phyloP scores from a whole-genome alignment of 2,797 vertebrate genomes.

The Lophius americanus region DNA sequence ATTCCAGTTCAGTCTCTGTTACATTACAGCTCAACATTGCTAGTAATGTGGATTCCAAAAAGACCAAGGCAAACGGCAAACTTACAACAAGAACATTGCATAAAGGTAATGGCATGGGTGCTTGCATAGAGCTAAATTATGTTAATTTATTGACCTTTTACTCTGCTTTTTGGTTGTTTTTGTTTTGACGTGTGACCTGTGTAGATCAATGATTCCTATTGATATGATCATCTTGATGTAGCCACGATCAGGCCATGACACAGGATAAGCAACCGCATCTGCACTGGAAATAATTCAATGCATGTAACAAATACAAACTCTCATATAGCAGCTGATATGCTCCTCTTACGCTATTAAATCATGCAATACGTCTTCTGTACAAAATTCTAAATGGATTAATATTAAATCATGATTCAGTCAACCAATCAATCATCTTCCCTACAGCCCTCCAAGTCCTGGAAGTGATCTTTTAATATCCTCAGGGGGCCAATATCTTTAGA shows the following conservation, averaged over 20 bases:
- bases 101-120: not conserved
- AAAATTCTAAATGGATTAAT: not conserved
- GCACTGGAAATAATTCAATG: constrained; percentile 8
- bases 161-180: not conserved
- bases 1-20: constrained; percentile 43
- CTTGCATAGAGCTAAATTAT: not conserved
- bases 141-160: not conserved
- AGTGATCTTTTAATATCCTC: constrained; percentile 54
- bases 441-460: constrained; percentile 27
- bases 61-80: not conserved
- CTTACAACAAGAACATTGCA: constrained; percentile 2
- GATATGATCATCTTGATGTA: constrained; percentile 32
- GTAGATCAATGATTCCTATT: constrained; percentile 8
- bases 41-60: constrained; percentile 32
- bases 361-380: not conserved
- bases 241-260: constrained; percentile 10
- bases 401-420: constrained; percentile 9
- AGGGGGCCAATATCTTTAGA: constrained; percentile 44
- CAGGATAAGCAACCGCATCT: constrained; percentile 30
- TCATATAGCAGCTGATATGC: constrained; percentile 13
- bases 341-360: not conserved
- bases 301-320: constrained; percentile 5
- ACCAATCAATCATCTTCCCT: not conserved
- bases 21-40: constrained; percentile 47
- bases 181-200: not conserved